phyloP scores from a whole-genome alignment of 2,113 vertebrate species.

The Equus przewalskii region DNA sequence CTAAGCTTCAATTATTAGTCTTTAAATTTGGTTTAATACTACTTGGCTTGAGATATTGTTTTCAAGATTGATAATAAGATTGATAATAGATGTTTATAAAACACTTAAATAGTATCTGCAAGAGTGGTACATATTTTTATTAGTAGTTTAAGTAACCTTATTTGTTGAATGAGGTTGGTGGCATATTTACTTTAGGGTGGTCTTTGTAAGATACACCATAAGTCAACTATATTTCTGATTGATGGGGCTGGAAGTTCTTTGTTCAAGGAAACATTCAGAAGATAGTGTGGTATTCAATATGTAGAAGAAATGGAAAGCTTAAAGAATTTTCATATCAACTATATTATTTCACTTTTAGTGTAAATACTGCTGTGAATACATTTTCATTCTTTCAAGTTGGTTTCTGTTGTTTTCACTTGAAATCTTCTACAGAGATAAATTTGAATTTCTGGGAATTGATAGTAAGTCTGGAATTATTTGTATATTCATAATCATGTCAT shows the following conservation, averaged over 20 bases:
- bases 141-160: slow-evolving; percentile 36
- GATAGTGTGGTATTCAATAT: neutral
- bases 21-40: neutral
- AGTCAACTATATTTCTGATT: slow-evolving; percentile 71
- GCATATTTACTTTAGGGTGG: slow-evolving; percentile 11
- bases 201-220: neutral
- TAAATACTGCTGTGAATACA: neutral
- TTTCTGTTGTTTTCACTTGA: neutral
- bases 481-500: neutral
- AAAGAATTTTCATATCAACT: neutral
- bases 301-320: neutral
- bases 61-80: neutral
- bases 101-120: neutral
- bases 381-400: slow-evolving; percentile 5
- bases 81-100: neutral
- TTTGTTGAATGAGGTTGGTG: slow-evolving; percentile 56
- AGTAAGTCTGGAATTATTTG: neutral
- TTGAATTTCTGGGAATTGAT: neutral
- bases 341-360: neutral
- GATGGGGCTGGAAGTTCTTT: slow-evolving; percentile 43
- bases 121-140: neutral
- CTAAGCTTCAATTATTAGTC: neutral
- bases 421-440: neutral
- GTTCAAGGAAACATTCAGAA: slow-evolving; percentile 68
- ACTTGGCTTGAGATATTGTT: neutral